phyloP scores from a whole-genome alignment of 1,140 invertebrate genomes.

The Eupeodes corollae region DNA sequence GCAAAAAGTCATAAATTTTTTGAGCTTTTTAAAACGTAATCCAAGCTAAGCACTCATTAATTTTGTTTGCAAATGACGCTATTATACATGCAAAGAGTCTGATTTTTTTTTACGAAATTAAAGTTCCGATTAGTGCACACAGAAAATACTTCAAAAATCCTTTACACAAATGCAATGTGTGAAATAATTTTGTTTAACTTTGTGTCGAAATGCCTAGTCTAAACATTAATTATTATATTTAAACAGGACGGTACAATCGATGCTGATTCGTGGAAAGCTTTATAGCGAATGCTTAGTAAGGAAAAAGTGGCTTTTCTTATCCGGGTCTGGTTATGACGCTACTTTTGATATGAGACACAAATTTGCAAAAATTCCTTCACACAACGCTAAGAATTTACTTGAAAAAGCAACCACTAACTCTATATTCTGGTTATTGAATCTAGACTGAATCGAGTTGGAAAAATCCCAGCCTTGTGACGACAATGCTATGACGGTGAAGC shows the following conservation, averaged over 20 bases:
- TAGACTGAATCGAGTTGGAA: no score
- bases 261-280: conserved; percentile 10
- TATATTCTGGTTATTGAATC: no score
- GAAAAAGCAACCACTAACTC: not conserved
- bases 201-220: not conserved
- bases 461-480: no score
- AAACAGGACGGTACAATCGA: conserved; percentile 8
- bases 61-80: conserved; percentile 10
- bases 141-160: not conserved
- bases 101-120: not conserved
- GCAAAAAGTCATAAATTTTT: not conserved
- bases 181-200: not conserved
- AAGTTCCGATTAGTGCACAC: not conserved
- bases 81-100: not conserved
- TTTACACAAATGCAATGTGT: no score
- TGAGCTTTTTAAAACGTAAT: no score
- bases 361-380: not conserved
- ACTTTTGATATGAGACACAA: no score
- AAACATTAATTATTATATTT: not conserved
- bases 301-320: conserved; percentile 1
- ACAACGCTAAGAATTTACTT: not conserved
- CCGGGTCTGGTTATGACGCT: conserved; percentile 1
- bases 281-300: conserved; percentile 8
- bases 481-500: no score
- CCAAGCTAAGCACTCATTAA: no score